Evolutionary conservation across 2,888 invertebrate genomes (phyloP).

Genomic region (Aphelenchoides bicaudatus): DNA sequence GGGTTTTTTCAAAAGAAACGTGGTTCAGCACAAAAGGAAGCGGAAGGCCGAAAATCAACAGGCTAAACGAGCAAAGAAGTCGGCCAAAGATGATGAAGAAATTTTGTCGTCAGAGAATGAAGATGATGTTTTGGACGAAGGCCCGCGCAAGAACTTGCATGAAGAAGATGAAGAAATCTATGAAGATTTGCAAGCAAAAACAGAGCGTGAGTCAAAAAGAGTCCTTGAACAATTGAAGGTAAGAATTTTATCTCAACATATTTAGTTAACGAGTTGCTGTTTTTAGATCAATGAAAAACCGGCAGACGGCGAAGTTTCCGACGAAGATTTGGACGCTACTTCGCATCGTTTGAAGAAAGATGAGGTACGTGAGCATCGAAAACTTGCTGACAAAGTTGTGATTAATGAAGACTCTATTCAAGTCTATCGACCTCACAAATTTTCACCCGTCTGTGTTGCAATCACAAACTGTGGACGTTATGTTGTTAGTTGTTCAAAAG

Average conservation of each 20-base stretch:
- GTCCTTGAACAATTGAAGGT: conserved; percentile 48
- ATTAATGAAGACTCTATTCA: conserved; percentile 41
- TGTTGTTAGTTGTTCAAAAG: conserved; percentile 52
- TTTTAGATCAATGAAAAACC: conserved; percentile 17
- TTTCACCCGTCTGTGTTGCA: conserved; percentile 38
- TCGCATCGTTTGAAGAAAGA: conserved; percentile 40
- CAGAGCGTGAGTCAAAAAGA: conserved; percentile 48
- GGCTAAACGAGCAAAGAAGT: conserved; percentile 11
- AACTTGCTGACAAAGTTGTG: conserved; percentile 41
- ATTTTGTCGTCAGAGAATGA: conserved; percentile 29
- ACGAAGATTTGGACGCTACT: conserved; percentile 31
- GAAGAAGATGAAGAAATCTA: conserved; percentile 50
- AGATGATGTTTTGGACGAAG: conserved; percentile 25
- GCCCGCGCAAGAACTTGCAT: conserved; percentile 43
- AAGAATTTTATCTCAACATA: conserved; percentile 8
- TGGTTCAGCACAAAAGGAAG: conserved; percentile 10
- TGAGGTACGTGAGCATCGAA: conserved; percentile 35
- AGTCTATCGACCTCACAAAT: conserved; percentile 44
- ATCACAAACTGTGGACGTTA: conserved; percentile 44
- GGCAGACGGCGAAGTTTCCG: conserved; percentile 23
- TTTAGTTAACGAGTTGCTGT: conserved; percentile 10
- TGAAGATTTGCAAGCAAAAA: conserved; percentile 46
- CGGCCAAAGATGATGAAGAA: conserved; percentile 28
- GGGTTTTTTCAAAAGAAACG: conserved; percentile 21
- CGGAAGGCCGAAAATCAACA: conserved; percentile 2